Evolutionary conservation across 1,140 invertebrate species (phyloP).

Genomic region (Aphelenchoides besseyi): DNA sequence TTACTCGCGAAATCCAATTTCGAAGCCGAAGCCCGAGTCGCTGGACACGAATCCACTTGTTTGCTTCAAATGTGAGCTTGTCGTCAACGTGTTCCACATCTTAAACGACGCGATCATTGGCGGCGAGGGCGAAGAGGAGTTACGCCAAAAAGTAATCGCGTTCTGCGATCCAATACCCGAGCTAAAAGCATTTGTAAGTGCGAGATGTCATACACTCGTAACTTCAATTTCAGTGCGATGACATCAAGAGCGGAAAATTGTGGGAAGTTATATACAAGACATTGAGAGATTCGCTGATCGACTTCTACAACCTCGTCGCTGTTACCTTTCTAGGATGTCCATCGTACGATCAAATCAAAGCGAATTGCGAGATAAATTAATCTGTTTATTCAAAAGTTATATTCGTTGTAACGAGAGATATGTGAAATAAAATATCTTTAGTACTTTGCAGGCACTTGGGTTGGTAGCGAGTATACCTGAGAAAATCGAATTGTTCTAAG

Average conservation of each 20-base stretch:
- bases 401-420: neutral
- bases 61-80: slow-evolving; percentile 6
- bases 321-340: neutral
- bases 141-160: neutral
- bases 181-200: neutral
- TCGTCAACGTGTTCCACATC: neutral
- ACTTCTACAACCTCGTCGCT: neutral
- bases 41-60: neutral
- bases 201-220: neutral
- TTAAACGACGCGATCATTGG: slow-evolving; percentile 5
- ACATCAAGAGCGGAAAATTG: neutral
- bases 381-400: neutral
- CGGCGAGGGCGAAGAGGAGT: neutral
- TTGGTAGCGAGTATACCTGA: neutral
- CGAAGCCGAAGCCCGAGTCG: neutral
- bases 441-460: neutral
- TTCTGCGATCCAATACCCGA: neutral
- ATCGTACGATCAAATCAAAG: neutral
- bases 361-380: neutral
- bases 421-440: neutral
- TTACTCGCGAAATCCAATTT: neutral
- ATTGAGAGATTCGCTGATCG: slow-evolving; percentile 1
- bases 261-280: slow-evolving; percentile 1
- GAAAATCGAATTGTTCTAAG: too few relatives aligned
- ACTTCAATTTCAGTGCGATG: slow-evolving; percentile 6